Percentiles rank a stretch among this genome's conserved stretches.
These are phyloP conservation scores for Monodelphis domestica DNA, from an alignment of 2,797 vertebrate species.

Conservation along the genomic window DNA sequence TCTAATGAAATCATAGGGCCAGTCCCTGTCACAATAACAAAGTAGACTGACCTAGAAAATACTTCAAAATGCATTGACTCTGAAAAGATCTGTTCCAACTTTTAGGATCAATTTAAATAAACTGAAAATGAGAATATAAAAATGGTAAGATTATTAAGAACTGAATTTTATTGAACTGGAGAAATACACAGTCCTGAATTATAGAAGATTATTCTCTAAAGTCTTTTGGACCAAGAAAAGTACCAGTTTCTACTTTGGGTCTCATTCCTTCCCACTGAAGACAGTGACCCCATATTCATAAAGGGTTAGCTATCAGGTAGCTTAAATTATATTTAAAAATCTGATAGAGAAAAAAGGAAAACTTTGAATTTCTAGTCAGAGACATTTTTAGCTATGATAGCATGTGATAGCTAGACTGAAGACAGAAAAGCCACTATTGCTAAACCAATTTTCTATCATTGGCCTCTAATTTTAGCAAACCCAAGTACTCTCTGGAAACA, in stretches of 20 bases:
- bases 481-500: not conserved
- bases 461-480: conserved; percentile 33
- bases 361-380: not conserved
- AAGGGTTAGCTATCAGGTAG: not conserved
- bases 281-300: conserved; percentile 1
- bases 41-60: conserved; percentile 25
- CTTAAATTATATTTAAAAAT: conserved; percentile 29
- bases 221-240: conserved; percentile 27
- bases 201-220: conserved; percentile 60
- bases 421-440: not conserved
- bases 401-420: conserved; percentile 14
- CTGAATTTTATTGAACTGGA: not conserved
- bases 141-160: not conserved
- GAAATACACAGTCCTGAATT: conserved; percentile 22
- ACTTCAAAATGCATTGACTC: conserved; percentile 41
- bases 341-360: not conserved
- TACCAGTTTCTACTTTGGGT: conserved; percentile 41
- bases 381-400: conserved; percentile 4
- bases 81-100: conserved; percentile 30
- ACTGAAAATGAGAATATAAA: conserved; percentile 34
- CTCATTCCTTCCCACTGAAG: conserved; percentile 33
- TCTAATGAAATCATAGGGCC: not conserved
- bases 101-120: conserved; percentile 40
- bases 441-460: conserved; percentile 35
- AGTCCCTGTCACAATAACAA: conserved; percentile 5